Conservation (phyloP, 2,797 vertebrate genomes). For the Neopelma chrysocephalum region DNA sequence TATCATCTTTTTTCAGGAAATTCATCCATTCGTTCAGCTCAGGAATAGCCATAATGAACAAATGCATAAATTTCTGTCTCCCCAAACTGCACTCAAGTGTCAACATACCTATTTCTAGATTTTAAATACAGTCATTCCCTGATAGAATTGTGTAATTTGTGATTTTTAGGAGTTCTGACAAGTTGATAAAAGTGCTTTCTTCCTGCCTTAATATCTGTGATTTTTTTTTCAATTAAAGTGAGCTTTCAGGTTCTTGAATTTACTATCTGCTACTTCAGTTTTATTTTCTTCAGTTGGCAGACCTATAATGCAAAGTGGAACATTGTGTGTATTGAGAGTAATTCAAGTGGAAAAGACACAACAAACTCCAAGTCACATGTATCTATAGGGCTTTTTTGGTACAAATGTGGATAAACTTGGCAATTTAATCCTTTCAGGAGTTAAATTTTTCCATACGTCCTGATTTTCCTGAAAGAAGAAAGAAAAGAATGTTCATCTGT, state of each 20-base stretch:
- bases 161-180: neutral
- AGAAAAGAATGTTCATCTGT: slow-evolving; percentile 24
- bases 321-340: neutral
- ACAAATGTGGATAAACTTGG: slow-evolving; percentile 40
- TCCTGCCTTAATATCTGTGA: neutral
- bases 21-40: neutral
- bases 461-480: slow-evolving; percentile 58
- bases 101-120: neutral
- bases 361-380: slow-evolving; percentile 8
- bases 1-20: neutral
- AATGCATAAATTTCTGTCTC: neutral
- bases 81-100: neutral
- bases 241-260: slow-evolving; percentile 12
- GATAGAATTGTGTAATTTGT: neutral
- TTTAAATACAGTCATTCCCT: neutral
- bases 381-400: neutral
- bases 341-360: slow-evolving; percentile 29
- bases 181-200: neutral
- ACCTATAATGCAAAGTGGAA: neutral
- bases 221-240: neutral
- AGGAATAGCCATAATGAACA: neutral
- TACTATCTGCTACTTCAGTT: slow-evolving; percentile 21
- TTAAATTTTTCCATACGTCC: slow-evolving; percentile 57
- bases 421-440: neutral
- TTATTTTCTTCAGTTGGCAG: slow-evolving; percentile 34